Base-by-base conservation (phyloP, 2,888 invertebrate species). In the Chrysolina haemoptera region DNA sequence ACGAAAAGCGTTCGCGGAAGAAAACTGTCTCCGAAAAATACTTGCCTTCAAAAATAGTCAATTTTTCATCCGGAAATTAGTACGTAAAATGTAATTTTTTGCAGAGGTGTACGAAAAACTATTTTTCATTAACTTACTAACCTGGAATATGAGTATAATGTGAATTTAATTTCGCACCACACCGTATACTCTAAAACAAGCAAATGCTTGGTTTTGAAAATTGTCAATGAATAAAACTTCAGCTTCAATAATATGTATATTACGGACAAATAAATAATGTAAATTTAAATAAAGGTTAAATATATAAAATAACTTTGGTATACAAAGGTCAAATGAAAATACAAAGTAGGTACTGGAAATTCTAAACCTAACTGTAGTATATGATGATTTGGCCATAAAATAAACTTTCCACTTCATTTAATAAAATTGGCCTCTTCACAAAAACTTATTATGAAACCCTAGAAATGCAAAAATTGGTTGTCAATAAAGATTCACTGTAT, bases 381-480 rank as follows among this genome's bases (percentile, higher is more conserved):
- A 22, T 20, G 18, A 18, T 18, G 53, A 53, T 53, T 20, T 53
- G 53, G 20, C 20, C 53, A 53, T 53, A 20, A 20, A 20, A 53
- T 53, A 53, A 53, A 53, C 53, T 20, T 53, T 53, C 20, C 53
- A 53, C 18, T 53, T 53, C 20, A 53, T 53, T 53, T 20, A 16
- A 20, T 10, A 18, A 18, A 18, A 18, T 20, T 20, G 11, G 18
- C 53, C 20, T 53, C 53, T 53, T 53, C 53, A 53, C 20, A 53
- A 53, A 53, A 53, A 53, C 20, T 53, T 53, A 53, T 53, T 53
- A 53, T 53, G 53, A 11, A 53, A 20, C 53, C 53, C 53, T 53
- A 53, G 53, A 53, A 53, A 20, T 11, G 11, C 20, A 53, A 53
- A 53, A 20, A 11, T 53, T 3, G 10, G 12, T 53, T 20, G 14